These are phyloP conservation scores for Liparis tanakae DNA, from an alignment of 2,797 vertebrate species.

Conservation along the genomic window DNA sequence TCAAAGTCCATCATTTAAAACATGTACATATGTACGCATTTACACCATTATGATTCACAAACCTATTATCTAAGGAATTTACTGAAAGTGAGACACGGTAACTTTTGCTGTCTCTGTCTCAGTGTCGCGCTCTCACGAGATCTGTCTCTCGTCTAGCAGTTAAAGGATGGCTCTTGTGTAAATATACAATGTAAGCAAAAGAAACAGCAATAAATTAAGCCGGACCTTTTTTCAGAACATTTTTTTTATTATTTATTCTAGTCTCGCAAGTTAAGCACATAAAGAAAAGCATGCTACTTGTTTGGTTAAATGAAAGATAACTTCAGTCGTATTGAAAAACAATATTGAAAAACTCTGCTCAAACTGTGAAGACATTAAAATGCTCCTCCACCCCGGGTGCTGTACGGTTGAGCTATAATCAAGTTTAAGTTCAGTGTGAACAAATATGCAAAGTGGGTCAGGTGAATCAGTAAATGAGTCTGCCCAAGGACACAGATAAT, in stretches of 20 bases:
- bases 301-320: not conserved
- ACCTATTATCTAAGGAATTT: not conserved
- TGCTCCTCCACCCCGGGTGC: not conserved
- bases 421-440: not conserved
- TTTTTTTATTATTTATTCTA: not conserved
- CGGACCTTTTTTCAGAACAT: too few relatives aligned
- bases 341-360: not conserved
- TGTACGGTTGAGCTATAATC: not conserved
- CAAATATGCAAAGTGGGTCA: conserved; percentile 17
- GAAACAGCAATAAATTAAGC: too few relatives aligned
- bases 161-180: too few relatives aligned
- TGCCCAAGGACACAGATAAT: conserved; percentile 36
- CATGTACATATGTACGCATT: not conserved
- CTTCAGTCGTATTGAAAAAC: too few relatives aligned
- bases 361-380: not conserved
- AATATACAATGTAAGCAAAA: too few relatives aligned
- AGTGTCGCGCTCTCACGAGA: too few relatives aligned
- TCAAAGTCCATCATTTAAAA: not conserved
- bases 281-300: not conserved
- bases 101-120: not conserved
- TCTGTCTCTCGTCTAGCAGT: too few relatives aligned
- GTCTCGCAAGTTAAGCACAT: not conserved
- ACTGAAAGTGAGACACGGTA: not conserved
- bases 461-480: conserved; percentile 20
- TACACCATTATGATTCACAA: not conserved